Evolutionary conservation across 2,888 invertebrate species (phyloP), one percentile per base, ranked within the genome.

Genomic region (Drosophila macrospina): DNA sequence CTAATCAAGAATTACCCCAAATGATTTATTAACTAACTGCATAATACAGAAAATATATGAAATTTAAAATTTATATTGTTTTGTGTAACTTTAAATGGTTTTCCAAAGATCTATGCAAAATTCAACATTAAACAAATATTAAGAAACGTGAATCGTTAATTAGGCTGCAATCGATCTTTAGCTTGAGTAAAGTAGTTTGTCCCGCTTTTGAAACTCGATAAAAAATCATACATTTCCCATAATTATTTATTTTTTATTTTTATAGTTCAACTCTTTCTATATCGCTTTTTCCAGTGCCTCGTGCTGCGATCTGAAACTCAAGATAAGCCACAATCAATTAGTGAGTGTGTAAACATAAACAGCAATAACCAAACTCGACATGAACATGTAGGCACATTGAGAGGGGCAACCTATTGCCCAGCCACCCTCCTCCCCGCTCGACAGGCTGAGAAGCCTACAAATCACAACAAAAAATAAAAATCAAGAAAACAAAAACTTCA

Each of bases 311-410:
- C 74, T 88, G 71, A 89, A 82, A 82, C 79, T 69, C 37, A 69
- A 88, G 89, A 85, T 85, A 86, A 82, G 84, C 77, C 74, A 61
- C 67, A 68, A 86, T 80, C 89, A 89, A 85, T 88, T 85, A 85
- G 89, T 71, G 70, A 54, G 78, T 70, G 62, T 71, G 70, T 77
- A 80, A 81, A 80, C 65, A 76, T 42, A 59, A 54, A 48, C 56
- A 62, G 47, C 61, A 60, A 37, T n/a, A 48, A 39, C 28, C n/a
- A 37, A 45, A 45, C 42, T 37, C 39, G 26, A 36, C 51, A 36
- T 54, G 51, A 45, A 61, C 45, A 61, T 30, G 16, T 24, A 44
- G 32, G 20, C 52, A 60, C 54, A 48, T 32, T 10, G 24, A 10
- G 20, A 55, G 32, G 20, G 32, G 20, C n/a, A 47, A 50, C 26